These are phyloP conservation scores for Sympetrum striolatum DNA, from an alignment of 2,888 invertebrate species.

Conservation along the genomic window DNA sequence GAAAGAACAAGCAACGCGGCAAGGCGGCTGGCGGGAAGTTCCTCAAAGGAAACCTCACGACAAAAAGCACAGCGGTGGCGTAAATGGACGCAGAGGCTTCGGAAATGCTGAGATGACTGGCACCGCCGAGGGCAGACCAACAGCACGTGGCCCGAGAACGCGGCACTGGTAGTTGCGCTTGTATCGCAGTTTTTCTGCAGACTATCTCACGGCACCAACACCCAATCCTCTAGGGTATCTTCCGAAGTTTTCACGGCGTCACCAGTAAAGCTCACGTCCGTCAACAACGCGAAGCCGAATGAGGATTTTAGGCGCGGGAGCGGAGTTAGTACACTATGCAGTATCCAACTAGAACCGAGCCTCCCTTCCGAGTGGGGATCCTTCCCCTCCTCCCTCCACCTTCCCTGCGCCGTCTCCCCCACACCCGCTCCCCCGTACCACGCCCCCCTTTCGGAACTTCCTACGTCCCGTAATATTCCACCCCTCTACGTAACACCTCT, in stretches of 20 bases:
- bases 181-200: no score
- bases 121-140: neutral
- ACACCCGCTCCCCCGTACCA: slow-evolving; percentile 10
- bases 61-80: neutral
- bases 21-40: neutral
- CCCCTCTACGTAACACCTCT: slow-evolving; percentile 3
- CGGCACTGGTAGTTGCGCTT: no score
- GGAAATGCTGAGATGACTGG: no score
- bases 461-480: slow-evolving; percentile 42
- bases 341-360: neutral
- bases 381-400: neutral
- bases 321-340: neutral
- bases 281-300: neutral
- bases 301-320: slow-evolving; percentile 27
- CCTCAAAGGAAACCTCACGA: neutral
- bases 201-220: no score
- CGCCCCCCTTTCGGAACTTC: slow-evolving; percentile 45
- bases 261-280: neutral
- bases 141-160: neutral
- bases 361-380: neutral
- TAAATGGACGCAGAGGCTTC: neutral
- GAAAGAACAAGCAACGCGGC: neutral
- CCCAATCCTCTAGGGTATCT: no score
- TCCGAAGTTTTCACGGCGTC: no score
- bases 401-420: neutral